A percentile compares a stretch with the other conserved stretches of the same genome.
Evolutionary conservation across 2,888 invertebrate genomes (phyloP).

Genomic region (Octodonta nipae): DNA sequence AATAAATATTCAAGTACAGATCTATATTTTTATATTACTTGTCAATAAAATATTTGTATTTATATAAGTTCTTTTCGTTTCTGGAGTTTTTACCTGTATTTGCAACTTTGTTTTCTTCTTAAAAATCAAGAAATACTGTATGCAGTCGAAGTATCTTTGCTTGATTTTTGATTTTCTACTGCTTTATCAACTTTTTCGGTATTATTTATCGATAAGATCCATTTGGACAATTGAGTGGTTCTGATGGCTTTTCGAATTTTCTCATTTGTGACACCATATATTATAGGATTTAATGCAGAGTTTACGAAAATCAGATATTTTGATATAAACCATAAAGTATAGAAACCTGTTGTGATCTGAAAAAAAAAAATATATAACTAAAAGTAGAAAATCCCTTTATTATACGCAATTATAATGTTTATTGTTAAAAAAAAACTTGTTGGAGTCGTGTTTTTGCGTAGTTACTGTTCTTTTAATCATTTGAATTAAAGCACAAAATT

Average conservation of each 20-base stretch:
- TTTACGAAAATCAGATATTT: conserved; percentile 58
- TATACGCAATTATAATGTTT: too few species aligned
- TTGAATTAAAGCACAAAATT: too few species aligned
- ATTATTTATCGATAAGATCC: too few species aligned
- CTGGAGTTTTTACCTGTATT: conserved; percentile 1
- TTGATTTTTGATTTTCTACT: conserved; percentile 8
- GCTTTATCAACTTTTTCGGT: too few species aligned
- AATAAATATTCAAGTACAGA: too few species aligned
- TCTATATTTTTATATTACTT: too few species aligned
- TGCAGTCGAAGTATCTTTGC: conserved; percentile 11
- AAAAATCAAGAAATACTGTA: conserved; percentile 18
- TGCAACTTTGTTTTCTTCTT: too few species aligned
- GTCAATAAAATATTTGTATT: too few species aligned
- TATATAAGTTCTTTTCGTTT: conserved; percentile 7
- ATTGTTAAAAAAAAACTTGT: too few species aligned
- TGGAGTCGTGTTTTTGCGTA: too few species aligned
- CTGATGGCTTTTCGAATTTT: conserved; percentile 55
- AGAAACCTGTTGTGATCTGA: conserved; percentile 44
- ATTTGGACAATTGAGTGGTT: conserved; percentile 38
- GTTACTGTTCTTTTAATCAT: too few species aligned
- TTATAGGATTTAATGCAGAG: conserved; percentile 61
- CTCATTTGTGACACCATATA: conserved; percentile 62
- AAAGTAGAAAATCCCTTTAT: conserved; percentile 2
- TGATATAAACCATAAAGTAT: conserved; percentile 51
- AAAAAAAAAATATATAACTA: conserved; percentile 14